Conservation (phyloP, 92 coral and sea anemone genomes). For the Epizoanthus rinbou region DNA sequence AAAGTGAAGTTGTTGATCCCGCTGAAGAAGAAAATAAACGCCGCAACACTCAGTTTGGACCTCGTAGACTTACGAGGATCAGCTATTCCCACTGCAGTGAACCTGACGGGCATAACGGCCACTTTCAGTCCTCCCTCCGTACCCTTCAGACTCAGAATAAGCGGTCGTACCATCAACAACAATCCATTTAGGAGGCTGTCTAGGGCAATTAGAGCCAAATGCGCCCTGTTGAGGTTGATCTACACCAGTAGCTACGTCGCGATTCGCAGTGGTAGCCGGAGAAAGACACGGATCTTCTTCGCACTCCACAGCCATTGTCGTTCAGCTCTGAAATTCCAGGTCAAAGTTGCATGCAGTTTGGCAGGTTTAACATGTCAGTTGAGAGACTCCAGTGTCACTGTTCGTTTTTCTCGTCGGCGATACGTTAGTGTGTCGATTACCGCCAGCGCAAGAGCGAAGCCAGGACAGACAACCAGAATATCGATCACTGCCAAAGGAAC, state of each 20-base stretch:
- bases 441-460: background rate
- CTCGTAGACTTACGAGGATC: conserved; percentile 31
- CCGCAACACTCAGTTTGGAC: conserved; percentile 40
- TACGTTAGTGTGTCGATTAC: background rate
- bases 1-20: conserved; percentile 57
- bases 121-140: conserved; percentile 48
- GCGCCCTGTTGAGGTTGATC: conserved; percentile 44
- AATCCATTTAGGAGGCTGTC: conserved; percentile 60
- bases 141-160: conserved; percentile 59
- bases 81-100: conserved; percentile 22
- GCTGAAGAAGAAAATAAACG: conserved; percentile 40
- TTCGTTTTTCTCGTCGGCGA: background rate
- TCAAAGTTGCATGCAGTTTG: too few relatives aligned
- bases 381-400: too few relatives aligned
- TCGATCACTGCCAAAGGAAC: background rate
- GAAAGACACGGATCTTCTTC: background rate
- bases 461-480: background rate
- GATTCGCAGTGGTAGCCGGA: conserved; percentile 21
- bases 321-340: too few relatives aligned
- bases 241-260: conserved; percentile 31
- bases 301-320: conserved; percentile 26
- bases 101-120: conserved; percentile 50
- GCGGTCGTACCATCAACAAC: conserved; percentile 43
- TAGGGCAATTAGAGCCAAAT: conserved; percentile 49
- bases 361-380: too few relatives aligned